These are phyloP conservation scores for Chelmon rostratus DNA, from an alignment of 2,797 vertebrate species.

Conservation along the genomic window DNA sequence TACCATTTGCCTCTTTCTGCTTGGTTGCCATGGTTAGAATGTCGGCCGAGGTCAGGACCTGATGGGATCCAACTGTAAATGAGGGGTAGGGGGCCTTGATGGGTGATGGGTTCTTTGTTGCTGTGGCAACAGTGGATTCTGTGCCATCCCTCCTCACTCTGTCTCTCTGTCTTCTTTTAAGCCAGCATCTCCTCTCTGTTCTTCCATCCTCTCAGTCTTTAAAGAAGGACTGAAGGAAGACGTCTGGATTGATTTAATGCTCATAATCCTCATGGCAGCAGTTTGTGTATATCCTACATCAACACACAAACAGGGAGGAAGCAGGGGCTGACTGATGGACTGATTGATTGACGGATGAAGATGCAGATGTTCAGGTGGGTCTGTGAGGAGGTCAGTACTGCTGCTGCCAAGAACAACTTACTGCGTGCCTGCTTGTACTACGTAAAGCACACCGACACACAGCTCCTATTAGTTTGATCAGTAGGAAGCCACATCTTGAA, in stretches of 20 bases:
- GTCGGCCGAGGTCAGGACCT: constrained; percentile 58
- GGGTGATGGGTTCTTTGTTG: constrained; percentile 62
- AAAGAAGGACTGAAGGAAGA: constrained; percentile 6
- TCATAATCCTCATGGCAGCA: not conserved
- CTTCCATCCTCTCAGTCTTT: not conserved
- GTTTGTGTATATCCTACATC: not conserved
- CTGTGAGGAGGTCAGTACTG: not conserved
- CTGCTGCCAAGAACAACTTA: not conserved
- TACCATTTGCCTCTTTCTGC: constrained; percentile 14
- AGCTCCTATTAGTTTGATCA: not conserved
- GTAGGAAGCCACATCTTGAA: not conserved
- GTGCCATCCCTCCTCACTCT: constrained; percentile 26
- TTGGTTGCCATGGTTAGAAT: constrained; percentile 60
- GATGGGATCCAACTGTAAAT: constrained; percentile 66
- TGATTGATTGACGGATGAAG: constrained; percentile 19
- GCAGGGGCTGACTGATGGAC: constrained; percentile 7
- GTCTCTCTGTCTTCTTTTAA: constrained; percentile 38
- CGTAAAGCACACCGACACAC: not conserved
- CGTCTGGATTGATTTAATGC: not conserved
- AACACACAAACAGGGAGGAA: not conserved
- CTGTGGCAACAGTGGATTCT: constrained; percentile 58
- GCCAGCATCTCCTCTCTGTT: constrained; percentile 36
- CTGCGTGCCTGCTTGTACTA: not conserved
- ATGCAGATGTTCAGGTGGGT: constrained; percentile 3
- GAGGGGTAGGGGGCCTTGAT: constrained; percentile 37